Conservation (phyloP, 2,113 vertebrate genomes). For the Asarcornis scutulata region DNA sequence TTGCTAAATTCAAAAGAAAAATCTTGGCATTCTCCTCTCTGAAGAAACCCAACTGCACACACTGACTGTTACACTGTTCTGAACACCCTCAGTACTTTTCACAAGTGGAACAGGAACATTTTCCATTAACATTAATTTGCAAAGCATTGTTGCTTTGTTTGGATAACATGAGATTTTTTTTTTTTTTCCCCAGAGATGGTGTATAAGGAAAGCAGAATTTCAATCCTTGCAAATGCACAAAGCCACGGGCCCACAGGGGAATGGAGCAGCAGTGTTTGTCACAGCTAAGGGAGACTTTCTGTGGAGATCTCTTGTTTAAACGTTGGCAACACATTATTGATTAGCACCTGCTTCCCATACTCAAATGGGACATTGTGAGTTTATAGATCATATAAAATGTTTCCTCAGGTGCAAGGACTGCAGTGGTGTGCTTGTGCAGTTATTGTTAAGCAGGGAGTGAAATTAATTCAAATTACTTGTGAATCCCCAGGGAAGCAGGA, state of each 20-base stretch:
- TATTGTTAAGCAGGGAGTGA: constrained; percentile 24
- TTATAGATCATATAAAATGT: constrained; percentile 53
- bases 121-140: neutral
- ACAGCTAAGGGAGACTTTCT: neutral
- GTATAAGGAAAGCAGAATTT: neutral
- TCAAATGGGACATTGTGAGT: constrained; percentile 43
- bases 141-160: neutral
- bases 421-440: neutral
- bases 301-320: constrained; percentile 19
- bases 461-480: constrained; percentile 45
- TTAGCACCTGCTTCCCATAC: constrained; percentile 41
- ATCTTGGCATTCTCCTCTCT: neutral
- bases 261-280: accelerated
- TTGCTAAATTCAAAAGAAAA: neutral
- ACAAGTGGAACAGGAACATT: neutral
- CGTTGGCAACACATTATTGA: constrained; percentile 19
- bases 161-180: neutral
- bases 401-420: constrained; percentile 59
- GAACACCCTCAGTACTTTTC: neutral
- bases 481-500: neutral
- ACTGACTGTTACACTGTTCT: neutral
- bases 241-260: neutral
- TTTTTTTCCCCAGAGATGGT: constrained; percentile 10
- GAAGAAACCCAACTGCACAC: accelerated
- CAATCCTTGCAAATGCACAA: neutral